A percentile compares a stretch with the other conserved stretches of the same genome.
phyloP scores from a whole-genome alignment of 2,888 invertebrate genomes.

The Oxyscelio sp. region DNA sequence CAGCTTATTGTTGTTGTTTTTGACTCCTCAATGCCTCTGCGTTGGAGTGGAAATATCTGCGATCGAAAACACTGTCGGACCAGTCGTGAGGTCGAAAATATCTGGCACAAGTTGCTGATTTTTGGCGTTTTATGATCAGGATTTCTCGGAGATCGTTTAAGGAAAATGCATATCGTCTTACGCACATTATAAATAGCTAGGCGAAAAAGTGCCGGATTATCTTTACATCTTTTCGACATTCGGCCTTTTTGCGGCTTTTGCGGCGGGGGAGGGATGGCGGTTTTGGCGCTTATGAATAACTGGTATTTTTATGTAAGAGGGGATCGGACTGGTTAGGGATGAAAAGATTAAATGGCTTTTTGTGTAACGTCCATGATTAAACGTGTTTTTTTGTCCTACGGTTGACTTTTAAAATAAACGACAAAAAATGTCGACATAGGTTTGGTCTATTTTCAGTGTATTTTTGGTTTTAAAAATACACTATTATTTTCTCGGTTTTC shows the following conservation, averaged over 20 bases:
- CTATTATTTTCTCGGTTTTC: constrained; percentile 49
- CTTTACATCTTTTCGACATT: constrained; percentile 37
- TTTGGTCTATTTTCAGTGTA: constrained; percentile 54
- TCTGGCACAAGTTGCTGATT: constrained; percentile 66
- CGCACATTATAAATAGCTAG: constrained; percentile 73
- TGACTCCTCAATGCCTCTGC: background rate
- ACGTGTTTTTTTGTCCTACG: background rate
- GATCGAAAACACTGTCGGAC: constrained; percentile 56
- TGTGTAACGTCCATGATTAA: too few relatives aligned
- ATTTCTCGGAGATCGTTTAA: constrained; percentile 73
- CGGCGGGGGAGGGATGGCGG: background rate
- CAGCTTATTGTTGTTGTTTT: too few relatives aligned
- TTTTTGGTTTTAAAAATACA: constrained; percentile 44
- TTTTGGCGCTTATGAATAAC: background rate
- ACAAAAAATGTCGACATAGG: constrained; percentile 55
- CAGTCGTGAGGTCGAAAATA: constrained; percentile 65
- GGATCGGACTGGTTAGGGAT: background rate
- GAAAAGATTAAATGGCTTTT: background rate
- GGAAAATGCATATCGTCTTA: constrained; percentile 75
- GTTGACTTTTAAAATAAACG: constrained; percentile 42
- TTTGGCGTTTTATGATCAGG: constrained; percentile 72
- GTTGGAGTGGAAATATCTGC: constrained; percentile 40
- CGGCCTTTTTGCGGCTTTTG: constrained; percentile 43
- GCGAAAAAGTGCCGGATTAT: constrained; percentile 66
- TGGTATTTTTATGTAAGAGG: constrained; percentile 19